Evolutionary conservation across 2,113 vertebrate species (phyloP).

Genomic region (Trematocara variabile): DNA sequence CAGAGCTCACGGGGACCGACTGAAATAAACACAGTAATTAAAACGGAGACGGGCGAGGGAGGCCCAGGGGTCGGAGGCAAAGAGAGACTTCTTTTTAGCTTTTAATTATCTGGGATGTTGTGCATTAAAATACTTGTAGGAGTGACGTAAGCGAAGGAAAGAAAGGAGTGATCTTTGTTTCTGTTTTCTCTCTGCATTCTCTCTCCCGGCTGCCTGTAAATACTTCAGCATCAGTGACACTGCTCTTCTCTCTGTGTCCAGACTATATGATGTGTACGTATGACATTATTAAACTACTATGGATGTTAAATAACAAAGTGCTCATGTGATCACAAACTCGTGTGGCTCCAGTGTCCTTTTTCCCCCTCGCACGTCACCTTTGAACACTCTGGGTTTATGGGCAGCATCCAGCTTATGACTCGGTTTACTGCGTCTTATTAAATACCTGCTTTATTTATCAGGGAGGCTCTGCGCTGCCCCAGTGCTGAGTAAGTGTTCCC

Average conservation of each 20-base stretch:
- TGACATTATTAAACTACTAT: slow-evolving; percentile 64
- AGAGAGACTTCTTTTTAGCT: background rate
- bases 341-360: slow-evolving; percentile 40
- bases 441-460: background rate
- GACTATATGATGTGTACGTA: slow-evolving; percentile 58
- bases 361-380: background rate
- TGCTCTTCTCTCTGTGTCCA: slow-evolving; percentile 37
- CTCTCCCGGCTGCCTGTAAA: slow-evolving; percentile 47
- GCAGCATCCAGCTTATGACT: background rate
- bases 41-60: background rate
- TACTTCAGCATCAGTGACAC: slow-evolving; percentile 45
- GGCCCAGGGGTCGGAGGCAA: background rate
- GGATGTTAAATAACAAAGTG: slow-evolving; percentile 74
- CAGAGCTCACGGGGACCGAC: background rate
- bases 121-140: background rate
- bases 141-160: background rate
- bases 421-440: fast-evolving
- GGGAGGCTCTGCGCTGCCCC: background rate
- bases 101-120: background rate
- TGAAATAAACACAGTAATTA: background rate
- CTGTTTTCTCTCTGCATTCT: background rate
- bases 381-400: background rate
- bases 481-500: background rate
- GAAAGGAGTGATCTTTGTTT: background rate
- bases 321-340: slow-evolving; percentile 62